Evolutionary conservation across 2,797 vertebrate genomes (phyloP), one percentile per base, ranked within the genome.

Genomic region (Cynopterus sphinx): DNA sequence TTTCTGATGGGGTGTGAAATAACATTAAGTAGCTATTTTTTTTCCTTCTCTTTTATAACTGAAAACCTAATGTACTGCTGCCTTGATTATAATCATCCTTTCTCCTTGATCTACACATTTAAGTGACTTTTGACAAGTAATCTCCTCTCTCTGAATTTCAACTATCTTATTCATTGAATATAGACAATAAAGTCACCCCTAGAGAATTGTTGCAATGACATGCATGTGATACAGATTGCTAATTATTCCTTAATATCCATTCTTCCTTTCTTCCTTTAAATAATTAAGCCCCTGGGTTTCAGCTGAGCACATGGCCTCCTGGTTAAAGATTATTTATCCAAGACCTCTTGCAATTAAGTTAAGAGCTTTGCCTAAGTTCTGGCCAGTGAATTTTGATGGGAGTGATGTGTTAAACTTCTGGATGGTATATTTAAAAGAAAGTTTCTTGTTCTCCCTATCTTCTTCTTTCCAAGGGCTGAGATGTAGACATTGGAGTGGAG

Each of bases 51-150:
- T 95, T 87, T 71, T 67, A 84, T 22, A 95, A 33, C 53, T 63
- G 46, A 93, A 31, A 94, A 89, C 10, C 21, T 53, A 51, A 19
- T 59, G 3, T 65, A 33, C 21, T 67, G 15, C 33, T 73, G 28
- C 13, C 74, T 87, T 92, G 68, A 39, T 77, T 95, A n/a, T 36
- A 95, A 91, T 84, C 51, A 79, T 61, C 33, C 28, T 87, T 78
- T 36, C 39, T 65, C 36, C 51, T 81, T 21, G 24, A 46, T 85
- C 51, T 71, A 46, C 9, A 22, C 46, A 81, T 61, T 65, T 75
- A 92, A 57, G n/a, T 87, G 53, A 74, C 10, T 85, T 94, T 81
- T 88, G 87, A 73, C 22, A 68, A 87, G 46, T 43, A 95, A 87
- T 71, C 8, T 84, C 46, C 28, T 65, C 71, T 74, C 57, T 90